These are phyloP conservation scores for Rhodophaea formosa DNA, from an alignment of 2,888 invertebrate genomes.

Conservation along the genomic window DNA sequence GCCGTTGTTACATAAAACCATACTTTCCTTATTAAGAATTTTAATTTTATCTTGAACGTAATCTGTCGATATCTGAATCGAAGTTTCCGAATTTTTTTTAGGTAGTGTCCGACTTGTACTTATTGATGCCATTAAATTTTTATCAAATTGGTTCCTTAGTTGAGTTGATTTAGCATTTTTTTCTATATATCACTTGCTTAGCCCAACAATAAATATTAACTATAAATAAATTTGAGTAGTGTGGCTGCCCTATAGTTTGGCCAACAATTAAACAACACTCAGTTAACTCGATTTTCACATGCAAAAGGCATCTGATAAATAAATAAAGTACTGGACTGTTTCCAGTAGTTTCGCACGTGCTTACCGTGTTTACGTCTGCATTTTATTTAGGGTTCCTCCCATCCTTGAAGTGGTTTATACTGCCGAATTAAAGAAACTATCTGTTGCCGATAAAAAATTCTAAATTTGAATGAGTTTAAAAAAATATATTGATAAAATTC, in stretches of 20 bases:
- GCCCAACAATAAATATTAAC: no score
- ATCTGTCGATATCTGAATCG: no score
- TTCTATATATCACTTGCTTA: no score
- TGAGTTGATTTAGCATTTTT: no score
- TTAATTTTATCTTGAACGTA: no score
- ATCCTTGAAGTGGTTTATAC: neutral
- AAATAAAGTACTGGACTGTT: conserved; percentile 9
- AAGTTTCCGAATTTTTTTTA: no score
- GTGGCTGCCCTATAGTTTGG: neutral
- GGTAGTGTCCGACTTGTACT: no score
- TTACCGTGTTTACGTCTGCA: neutral
- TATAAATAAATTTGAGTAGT: neutral
- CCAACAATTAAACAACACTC: neutral
- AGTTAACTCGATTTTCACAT: neutral
- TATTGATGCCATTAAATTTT: no score
- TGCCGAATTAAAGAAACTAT: neutral
- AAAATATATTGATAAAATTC: no score
- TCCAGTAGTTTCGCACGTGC: conserved; percentile 10
- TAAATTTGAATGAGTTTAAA: neutral
- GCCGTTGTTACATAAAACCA: no score
- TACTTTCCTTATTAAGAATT: no score
- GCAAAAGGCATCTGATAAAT: neutral
- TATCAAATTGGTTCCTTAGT: no score
- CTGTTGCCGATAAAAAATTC: neutral
- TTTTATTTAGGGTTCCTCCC: neutral